These are phyloP conservation scores for Enteromius anoplus DNA, from an alignment of 2,797 vertebrate species.

Conservation along the genomic window DNA sequence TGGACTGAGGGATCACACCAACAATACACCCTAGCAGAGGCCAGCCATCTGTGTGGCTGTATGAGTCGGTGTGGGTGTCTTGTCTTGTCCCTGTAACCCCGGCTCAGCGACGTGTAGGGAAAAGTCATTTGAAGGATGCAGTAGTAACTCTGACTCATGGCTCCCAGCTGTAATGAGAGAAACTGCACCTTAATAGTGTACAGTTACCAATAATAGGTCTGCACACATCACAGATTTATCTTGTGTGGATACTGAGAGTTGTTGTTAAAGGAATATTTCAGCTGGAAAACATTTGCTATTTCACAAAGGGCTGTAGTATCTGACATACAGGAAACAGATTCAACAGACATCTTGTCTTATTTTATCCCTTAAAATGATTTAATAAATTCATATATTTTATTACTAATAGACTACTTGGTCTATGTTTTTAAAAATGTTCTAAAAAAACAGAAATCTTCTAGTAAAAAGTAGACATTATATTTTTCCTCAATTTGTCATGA, in stretches of 20 bases:
- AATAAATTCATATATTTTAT: background rate
- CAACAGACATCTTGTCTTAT: too few species aligned
- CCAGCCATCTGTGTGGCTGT: slow-evolving; percentile 49
- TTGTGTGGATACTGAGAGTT: background rate
- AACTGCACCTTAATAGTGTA: slow-evolving; percentile 39
- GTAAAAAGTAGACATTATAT: background rate
- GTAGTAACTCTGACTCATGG: slow-evolving; percentile 56
- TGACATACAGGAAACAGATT: background rate
- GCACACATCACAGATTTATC: slow-evolving; percentile 28
- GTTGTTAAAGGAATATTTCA: slow-evolving; percentile 20
- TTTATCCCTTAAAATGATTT: background rate
- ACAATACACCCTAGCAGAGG: slow-evolving; percentile 52
- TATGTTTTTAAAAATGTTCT: background rate
- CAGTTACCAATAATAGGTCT: slow-evolving; percentile 44
- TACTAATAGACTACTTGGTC: background rate
- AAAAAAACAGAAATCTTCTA: too few species aligned
- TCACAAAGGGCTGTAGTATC: background rate
- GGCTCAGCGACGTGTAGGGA: slow-evolving; percentile 43
- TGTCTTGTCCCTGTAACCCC: slow-evolving; percentile 48
- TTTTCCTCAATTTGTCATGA: background rate
- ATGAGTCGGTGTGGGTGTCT: slow-evolving; percentile 21
- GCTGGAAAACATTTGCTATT: background rate
- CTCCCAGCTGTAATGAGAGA: slow-evolving; percentile 39
- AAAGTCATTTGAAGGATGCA: slow-evolving; percentile 47
- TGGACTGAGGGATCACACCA: slow-evolving; percentile 48